Evolutionary conservation across 2,113 vertebrate genomes (phyloP), one percentile per base, ranked within the genome.

Genomic region (Chionomys nivalis): DNA sequence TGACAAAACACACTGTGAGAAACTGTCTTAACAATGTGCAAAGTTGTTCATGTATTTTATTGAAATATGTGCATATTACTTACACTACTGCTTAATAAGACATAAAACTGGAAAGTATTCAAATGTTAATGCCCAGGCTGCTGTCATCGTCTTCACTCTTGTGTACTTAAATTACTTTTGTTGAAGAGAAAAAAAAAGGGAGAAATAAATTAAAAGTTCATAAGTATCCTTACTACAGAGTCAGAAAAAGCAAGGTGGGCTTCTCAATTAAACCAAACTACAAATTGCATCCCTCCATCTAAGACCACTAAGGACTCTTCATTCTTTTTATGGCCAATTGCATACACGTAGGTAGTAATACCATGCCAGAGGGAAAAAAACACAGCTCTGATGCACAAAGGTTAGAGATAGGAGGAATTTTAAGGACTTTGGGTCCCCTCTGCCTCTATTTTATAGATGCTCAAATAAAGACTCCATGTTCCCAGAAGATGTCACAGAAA

Each of bases 11-110:
- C 91, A 81, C 96, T 96, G 97, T 93, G 97, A 97, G 97, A 95
- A 98, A 96, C 95, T 96, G 95, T 97, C 97, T 98, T 97, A 97
- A 98, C 96, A 96, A 97, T 96, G 96, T 97, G 97, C 77, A 98
- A 97, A 97, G 97, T 97, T 96, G 94, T 96, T 97, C 96, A 83
- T 96, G 96, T 75, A 81, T 96, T 96, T 97, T 97, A 97, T 96
- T 97, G 96, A 98, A 98, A 97, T 97, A 91, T 96, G 97, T 97
- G 96, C 95, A 96, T 94, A 97, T 97, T 94, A 96, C 96, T 97
- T 97, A 94, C 89, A 91, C 95, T 96, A 94, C 91, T 94, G 61
- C 96, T 97, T 97, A 97, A 96, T 97, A 97, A 97, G 98, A 98
- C 97, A 97, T 97, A 96, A 97, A 98, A 97, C 97, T 97, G 98